These are phyloP conservation scores for Prunella strophiata DNA, from an alignment of 2,797 vertebrate species.

Conservation along the genomic window DNA sequence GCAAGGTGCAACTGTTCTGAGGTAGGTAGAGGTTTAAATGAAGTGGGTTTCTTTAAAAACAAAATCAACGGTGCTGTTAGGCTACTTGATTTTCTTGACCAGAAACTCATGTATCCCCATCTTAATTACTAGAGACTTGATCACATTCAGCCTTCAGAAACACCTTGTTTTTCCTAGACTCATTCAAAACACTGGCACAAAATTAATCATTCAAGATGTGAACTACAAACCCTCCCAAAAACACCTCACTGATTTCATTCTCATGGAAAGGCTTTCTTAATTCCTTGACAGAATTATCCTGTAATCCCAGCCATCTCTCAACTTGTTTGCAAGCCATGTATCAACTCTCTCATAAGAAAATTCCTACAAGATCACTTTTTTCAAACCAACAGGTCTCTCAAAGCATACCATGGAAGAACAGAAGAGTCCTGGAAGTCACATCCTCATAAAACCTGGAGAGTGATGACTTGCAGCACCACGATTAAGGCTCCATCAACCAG, in stretches of 20 bases:
- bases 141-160: background rate
- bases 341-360: background rate
- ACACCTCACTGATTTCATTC: background rate
- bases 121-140: background rate
- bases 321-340: background rate
- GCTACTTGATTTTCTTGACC: background rate
- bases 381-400: background rate
- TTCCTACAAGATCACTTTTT: background rate
- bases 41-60: background rate
- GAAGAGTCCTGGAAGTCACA: background rate
- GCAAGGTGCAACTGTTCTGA: background rate
- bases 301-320: background rate
- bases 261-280: background rate
- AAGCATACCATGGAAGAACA: background rate
- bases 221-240: background rate
- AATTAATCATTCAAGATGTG: background rate
- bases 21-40: background rate
- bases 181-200: background rate
- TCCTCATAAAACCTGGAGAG: background rate
- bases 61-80: background rate
- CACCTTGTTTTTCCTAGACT: background rate
- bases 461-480: background rate
- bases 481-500: background rate
- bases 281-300: background rate
- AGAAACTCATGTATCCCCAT: accelerated